A percentile compares a stretch with the other conserved stretches of the same genome.
phyloP scores from a whole-genome alignment of 2,888 invertebrate species.

The Dryobotodes eremita region DNA sequence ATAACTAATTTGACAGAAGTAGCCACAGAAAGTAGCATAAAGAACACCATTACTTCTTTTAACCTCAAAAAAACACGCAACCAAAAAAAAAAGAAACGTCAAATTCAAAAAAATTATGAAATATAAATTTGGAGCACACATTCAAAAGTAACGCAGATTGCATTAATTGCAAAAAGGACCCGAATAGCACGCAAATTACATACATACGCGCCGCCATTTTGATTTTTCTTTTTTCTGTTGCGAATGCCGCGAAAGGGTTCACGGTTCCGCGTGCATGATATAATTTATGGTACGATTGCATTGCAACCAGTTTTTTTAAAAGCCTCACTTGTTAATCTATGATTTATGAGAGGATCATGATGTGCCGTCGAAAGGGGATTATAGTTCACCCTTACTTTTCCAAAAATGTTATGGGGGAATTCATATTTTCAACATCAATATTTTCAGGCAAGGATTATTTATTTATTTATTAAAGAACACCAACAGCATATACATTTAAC shows the following conservation, averaged over 20 bases:
- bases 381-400: neutral
- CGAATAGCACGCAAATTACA: constrained; percentile 14
- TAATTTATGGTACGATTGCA: constrained; percentile 43
- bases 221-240: constrained; percentile 33
- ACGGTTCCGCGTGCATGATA: constrained; percentile 11
- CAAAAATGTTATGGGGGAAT: neutral
- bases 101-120: neutral
- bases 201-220: constrained; percentile 15
- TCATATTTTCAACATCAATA: too few species aligned
- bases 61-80: neutral
- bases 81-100: neutral
- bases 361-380: neutral
- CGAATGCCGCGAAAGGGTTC: constrained; percentile 25
- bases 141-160: constrained; percentile 24
- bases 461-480: neutral
- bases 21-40: neutral
- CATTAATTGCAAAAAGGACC: constrained; percentile 30
- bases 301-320: constrained; percentile 23
- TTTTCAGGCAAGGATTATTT: too few species aligned
- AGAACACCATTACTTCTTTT: too few species aligned
- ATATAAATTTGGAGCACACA: neutral
- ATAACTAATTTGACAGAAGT: neutral
- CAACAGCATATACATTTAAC: neutral
- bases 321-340: constrained; percentile 17
- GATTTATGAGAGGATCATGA: constrained; percentile 35